Evolutionary conservation across 2,888 invertebrate genomes (phyloP), one percentile per base, ranked within the genome.

Genomic region (Caenorhabditis sp.): DNA sequence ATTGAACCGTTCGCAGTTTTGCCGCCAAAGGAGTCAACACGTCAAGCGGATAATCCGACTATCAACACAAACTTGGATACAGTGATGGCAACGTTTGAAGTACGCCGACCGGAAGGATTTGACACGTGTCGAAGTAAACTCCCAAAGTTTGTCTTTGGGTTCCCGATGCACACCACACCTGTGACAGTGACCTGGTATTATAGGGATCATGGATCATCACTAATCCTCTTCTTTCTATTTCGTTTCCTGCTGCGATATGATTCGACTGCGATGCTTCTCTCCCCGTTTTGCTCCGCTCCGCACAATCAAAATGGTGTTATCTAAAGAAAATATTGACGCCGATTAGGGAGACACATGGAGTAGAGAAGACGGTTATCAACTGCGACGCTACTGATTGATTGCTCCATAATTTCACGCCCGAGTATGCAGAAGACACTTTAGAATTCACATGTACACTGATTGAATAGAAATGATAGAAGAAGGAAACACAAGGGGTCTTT

Each of bases 21-120:
- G 68, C 80, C 80, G 80, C 55, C 80, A 80, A 80, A 80, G 72
- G 62, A 56, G 40, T 64, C 78, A 70, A 78, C 71, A 72, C 67
- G 60, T 72, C 79, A 61, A 71, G 65, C 71, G 65, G 68, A 72
- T 80, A 72, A 80, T 80, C 80, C 68, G 28, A 72, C 55, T 68
- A 80, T 80, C 80, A 80, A 80, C 50, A 80, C 37, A 55, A 67
- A 79, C 65, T 79, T 74, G 8, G 65, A 37, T 69, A 37, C 24
- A 56, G 11, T 40, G 40, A 22, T 71, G 58, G 35, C 60, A 70
- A 18, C 26, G 20, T 65, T 79, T 71, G 71, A 65, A 47, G 67
- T 65, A 4, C 18, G 20, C 71, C 79, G 70, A 65, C 70, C 64
- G 77, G 69, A 62, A 56, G 77, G 68, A 69, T 62, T 62, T 61